Base-by-base conservation (phyloP, 2,113 vertebrate genomes). In the Recurvirostra avosetta region DNA sequence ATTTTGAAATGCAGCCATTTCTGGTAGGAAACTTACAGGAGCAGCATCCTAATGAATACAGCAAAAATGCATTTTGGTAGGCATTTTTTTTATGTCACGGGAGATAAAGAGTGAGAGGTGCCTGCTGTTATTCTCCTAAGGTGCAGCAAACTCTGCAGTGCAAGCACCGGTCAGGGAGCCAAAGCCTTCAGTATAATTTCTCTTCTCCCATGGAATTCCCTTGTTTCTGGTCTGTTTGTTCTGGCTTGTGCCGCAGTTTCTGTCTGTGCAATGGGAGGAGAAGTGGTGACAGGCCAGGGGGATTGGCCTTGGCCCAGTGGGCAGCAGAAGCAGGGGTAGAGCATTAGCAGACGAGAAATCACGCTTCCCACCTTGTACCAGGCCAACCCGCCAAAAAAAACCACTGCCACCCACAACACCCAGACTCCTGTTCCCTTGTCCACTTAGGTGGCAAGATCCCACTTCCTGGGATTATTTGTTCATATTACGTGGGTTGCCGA, bases 401-500 rank as follows among this genome's bases (percentile, higher is more conserved):
- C 0, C 25, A 3, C 21, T 36, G 62, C 30, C 10, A 30, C 4
- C 22, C 21, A 16, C 13, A 43, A 16, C 32, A 76, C 26, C 9
- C 66, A 49, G n/a, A 4, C 7, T 58, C 22, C 19, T 19, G 38
- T 6, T 53, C 17, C 26, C 71, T 63, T 32, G 7, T 36, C 15
- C 52, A n/a, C 20, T 40, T 8, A 19, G 19, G 47, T 18, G 52
- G 34, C 23, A 83, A 70, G 41, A 41, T 40, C 27, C 6, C 11
- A 18, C 21, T 71, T 68, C 15, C 36, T 55, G 45, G 15, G 4
- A 5, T 38, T 76, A 36, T 61, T 70, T 74, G 6, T 58, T 76
- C 22, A 4, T 23, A 9, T 32, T 30, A 8, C 0, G 0, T 9
- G 11, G 19, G 29, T n/a, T 76, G 40, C 3, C 1, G 1, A 29